A percentile compares a stretch with the other conserved stretches of the same genome.
Conservation (phyloP, 64 coral and sea anemone genomes). For the Orbicella faveolata region DNA sequence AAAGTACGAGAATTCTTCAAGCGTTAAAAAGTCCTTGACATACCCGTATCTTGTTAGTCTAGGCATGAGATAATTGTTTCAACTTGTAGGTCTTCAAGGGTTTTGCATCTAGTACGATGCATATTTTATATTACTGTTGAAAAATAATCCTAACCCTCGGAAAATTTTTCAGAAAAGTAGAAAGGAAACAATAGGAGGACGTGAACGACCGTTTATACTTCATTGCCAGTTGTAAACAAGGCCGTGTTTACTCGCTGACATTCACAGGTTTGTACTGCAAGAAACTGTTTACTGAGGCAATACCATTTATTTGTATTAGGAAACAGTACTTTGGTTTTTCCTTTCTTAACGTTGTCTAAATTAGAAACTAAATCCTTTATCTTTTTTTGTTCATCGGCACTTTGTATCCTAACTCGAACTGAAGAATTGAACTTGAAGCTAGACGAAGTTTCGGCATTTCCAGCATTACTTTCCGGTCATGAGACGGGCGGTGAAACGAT, state of each 20-base stretch:
- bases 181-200: background rate
- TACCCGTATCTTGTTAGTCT: background rate
- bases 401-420: too few species aligned
- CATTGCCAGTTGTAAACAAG: background rate
- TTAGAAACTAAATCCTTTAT: too few species aligned
- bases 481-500: too few species aligned
- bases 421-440: too few species aligned
- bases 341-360: too few species aligned
- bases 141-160: background rate
- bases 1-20: background rate
- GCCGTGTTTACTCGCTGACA: background rate
- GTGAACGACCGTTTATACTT: background rate
- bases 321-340: too few species aligned
- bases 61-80: slow-evolving; percentile 14
- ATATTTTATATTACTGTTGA: slow-evolving; percentile 2
- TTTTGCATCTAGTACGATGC: background rate
- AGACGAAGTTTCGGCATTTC: too few species aligned
- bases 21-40: slow-evolving; percentile 25
- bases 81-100: background rate
- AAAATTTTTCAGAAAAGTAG: background rate
- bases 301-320: too few species aligned
- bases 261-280: background rate
- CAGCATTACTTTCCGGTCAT: too few species aligned
- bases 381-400: too few species aligned
- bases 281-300: too few species aligned